Conservation (phyloP, 2,113 vertebrate genomes). For the Anarhynchus alexandrinus region DNA sequence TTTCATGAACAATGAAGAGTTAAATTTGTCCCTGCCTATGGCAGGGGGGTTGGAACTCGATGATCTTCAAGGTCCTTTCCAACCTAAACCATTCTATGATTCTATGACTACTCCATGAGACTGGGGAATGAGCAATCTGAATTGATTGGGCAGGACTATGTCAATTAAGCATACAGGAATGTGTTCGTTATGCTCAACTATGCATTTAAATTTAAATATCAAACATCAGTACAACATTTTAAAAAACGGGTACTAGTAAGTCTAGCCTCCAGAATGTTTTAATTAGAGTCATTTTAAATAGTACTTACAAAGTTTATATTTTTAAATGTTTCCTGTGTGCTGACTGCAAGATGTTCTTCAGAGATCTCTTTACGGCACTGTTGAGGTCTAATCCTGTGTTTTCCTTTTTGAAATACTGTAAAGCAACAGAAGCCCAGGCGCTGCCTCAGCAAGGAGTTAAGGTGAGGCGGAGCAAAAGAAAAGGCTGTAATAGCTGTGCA, state of each 20-base stretch:
- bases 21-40: too few species aligned
- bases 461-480: not conserved
- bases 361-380: not conserved
- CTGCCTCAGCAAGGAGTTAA: not conserved
- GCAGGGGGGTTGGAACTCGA: too few species aligned
- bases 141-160: not conserved
- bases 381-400: not conserved
- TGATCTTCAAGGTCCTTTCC: too few species aligned
- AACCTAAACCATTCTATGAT: too few species aligned
- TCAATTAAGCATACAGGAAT: not conserved
- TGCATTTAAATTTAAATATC: not conserved
- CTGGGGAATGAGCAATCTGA: not conserved
- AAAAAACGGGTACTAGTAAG: not conserved
- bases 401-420: not conserved
- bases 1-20: not conserved
- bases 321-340: not conserved
- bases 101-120: not conserved
- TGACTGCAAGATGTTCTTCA: not conserved
- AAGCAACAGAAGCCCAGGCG: not conserved
- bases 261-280: not conserved
- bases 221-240: not conserved
- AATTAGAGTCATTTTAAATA: conserved; percentile 1
- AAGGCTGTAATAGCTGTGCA: not conserved
- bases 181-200: not conserved
- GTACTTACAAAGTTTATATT: not conserved